Evolutionary conservation across 2,888 invertebrate genomes (phyloP), one percentile per base, ranked within the genome.

Genomic region (Lysandra bellargus): DNA sequence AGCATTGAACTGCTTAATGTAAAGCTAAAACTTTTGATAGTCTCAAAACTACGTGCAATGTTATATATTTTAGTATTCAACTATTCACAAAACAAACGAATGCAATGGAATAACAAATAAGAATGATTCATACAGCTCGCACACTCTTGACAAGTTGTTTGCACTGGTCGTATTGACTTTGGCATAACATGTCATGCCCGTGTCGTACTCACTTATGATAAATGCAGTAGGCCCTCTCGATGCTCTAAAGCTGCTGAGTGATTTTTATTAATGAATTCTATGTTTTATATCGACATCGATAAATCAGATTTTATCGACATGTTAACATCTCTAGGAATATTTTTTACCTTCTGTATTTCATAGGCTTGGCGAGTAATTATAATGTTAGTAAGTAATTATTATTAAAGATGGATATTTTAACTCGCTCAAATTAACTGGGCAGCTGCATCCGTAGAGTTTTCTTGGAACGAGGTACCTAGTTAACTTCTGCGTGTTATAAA

Each of bases 111-210:
- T 76, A 57, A 49, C 75, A 75, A 75, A 53, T 53, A 76, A 12
- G 44, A 23, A 33, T 76, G 57, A 76, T 30, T 76, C 76, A 76
- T 53, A 33, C 23, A 37, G n/a, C 76, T 33, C 33, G 57, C 75
- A 49, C 23, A 30, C 75, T 23, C 75, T 49, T 33, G 57, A 57
- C 53, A 53, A 30, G 75, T 75, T 76, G 76, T 76, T 76, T 76
- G 76, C 76, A 76, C 57, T 53, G 53, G 17, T 57, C 53, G 33
- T 76, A 44, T 76, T 76, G 76, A 76, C 76, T 76, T 76, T 76
- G 33, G 57, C 76, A 69, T 69, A 69, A 69, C 69, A 76, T 76
- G 76, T 76, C 76, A 76, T 76, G 76, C 76, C 53, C n/a, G 75
- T 57, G 53, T 23, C 76, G 30, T 14, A 30, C 53, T 49, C 75